Evolutionary conservation across 2,113 vertebrate genomes (phyloP).

Genomic region (Grallaria varia): DNA sequence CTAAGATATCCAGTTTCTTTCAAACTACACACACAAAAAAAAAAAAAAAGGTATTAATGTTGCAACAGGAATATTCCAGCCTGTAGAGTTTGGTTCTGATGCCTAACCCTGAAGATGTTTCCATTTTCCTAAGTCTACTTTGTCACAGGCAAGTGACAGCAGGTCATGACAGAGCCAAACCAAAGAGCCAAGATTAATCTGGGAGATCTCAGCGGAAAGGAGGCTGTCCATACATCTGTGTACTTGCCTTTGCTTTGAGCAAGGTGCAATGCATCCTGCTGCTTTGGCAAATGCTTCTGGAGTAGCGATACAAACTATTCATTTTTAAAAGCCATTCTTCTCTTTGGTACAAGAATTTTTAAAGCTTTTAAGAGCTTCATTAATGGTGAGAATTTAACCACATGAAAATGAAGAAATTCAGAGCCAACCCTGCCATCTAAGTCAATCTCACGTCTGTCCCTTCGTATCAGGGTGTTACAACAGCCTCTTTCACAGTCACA

Average conservation of each 20-base stretch:
- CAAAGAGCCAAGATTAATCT: neutral
- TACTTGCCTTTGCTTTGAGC: neutral
- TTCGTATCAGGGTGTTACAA: slow-evolving; percentile 26
- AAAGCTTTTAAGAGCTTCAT: neutral
- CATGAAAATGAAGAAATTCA: neutral
- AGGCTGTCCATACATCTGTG: neutral
- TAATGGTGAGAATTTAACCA: neutral
- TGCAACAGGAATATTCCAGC: neutral
- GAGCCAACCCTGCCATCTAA: neutral
- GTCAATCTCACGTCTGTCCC: slow-evolving; percentile 44
- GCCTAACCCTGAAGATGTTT: neutral
- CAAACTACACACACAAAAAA: neutral
- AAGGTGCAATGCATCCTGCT: neutral
- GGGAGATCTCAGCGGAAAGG: neutral
- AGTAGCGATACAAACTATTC: neutral
- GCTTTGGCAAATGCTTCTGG: neutral
- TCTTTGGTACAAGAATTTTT: neutral
- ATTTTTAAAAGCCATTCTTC: neutral
- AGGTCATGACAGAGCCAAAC: neutral
- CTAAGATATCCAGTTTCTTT: neutral
- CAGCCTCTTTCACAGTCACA: slow-evolving; percentile 52
- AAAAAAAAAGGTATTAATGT: neutral
- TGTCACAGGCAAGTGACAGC: neutral
- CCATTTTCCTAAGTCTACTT: neutral
- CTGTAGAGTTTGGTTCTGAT: neutral